phyloP scores from a whole-genome alignment of 2,797 vertebrate species.

The Peromyscus aztecus region DNA sequence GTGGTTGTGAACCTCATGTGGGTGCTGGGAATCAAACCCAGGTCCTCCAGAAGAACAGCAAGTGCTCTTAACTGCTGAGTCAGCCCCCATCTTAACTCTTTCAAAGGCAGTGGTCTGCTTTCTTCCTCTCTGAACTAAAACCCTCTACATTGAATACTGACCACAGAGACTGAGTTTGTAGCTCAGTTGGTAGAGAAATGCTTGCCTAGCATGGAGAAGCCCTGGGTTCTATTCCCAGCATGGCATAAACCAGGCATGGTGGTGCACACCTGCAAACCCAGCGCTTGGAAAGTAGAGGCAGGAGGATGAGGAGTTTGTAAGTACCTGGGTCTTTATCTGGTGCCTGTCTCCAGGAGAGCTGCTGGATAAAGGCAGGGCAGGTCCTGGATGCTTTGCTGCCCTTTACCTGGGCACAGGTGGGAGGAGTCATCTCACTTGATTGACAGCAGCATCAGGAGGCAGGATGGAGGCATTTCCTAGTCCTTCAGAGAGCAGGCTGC shows the following conservation, averaged over 20 bases:
- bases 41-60: background rate
- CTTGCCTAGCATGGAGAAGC: background rate
- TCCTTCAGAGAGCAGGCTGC: background rate
- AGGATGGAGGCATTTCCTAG: too few relatives aligned
- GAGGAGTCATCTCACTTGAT: too few relatives aligned
- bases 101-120: too few relatives aligned
- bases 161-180: background rate
- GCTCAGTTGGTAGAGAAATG: background rate
- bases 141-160: fast-evolving
- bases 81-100: background rate
- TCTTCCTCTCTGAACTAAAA: background rate
- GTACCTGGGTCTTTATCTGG: background rate
- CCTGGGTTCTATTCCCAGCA: background rate
- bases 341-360: background rate
- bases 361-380: background rate
- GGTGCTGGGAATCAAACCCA: background rate
- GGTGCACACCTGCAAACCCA: background rate
- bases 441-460: background rate
- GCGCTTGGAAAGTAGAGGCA: background rate
- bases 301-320: background rate
- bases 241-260: too few relatives aligned
- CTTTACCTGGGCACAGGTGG: background rate
- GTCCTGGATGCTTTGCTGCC: too few relatives aligned
- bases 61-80: background rate
- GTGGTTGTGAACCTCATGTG: background rate